phyloP scores from a whole-genome alignment of 2,797 vertebrate species.

The Clamator glandarius region DNA sequence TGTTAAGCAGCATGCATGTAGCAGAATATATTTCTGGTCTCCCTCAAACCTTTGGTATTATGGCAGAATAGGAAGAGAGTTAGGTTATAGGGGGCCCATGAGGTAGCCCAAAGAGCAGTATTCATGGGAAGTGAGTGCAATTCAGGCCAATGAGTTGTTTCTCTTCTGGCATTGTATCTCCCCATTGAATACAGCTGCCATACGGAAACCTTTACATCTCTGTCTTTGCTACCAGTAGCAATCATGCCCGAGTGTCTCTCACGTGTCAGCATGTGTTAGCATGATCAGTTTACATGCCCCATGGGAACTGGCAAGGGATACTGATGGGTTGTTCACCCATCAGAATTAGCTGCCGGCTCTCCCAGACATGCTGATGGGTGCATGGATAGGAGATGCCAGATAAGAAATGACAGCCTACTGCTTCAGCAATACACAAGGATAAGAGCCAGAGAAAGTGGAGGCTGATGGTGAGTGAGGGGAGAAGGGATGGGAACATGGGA shows the following conservation, averaged over 20 bases:
- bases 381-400: not conserved
- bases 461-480: not conserved
- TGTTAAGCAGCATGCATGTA: not conserved
- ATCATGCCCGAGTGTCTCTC: not conserved
- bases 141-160: not conserved
- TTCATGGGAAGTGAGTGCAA: not conserved
- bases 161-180: not conserved
- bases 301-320: not conserved
- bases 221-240: not conserved
- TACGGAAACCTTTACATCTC: slow-evolving; percentile 27
- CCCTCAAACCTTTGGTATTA: not conserved
- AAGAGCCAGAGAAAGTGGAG: not conserved
- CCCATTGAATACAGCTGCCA: not conserved
- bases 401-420: slow-evolving; percentile 21
- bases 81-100: not conserved
- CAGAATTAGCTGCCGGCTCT: slow-evolving; percentile 17
- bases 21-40: not conserved
- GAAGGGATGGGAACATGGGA: not conserved
- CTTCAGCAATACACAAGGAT: not conserved
- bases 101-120: not conserved
- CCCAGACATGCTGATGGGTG: not conserved
- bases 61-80: not conserved
- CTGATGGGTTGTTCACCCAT: not conserved
- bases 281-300: not conserved
- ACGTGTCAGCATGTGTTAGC: slow-evolving; percentile 43